Percentiles rank a stretch among this genome's conserved stretches.
Conservation (phyloP, 37 sponge, comb jelly and placozoan genomes). For the Beroe ovata region DNA sequence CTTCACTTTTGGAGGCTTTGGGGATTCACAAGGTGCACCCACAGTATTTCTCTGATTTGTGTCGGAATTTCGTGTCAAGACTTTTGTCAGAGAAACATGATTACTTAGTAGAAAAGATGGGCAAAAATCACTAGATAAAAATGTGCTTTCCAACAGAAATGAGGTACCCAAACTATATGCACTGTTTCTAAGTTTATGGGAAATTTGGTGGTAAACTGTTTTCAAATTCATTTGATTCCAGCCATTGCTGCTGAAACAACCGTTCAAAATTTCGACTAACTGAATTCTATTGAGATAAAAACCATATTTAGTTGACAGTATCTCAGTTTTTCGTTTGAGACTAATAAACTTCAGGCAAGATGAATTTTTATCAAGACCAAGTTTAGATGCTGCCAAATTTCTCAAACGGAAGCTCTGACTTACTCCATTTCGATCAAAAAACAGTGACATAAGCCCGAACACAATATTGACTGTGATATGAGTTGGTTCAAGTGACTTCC, state of each 20-base stretch:
- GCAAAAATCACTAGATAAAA: not conserved
- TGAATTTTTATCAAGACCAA: not conserved
- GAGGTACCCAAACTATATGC: not conserved
- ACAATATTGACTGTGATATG: not conserved
- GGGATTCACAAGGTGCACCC: not conserved
- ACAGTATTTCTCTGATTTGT: not conserved
- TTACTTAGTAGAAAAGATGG: no score
- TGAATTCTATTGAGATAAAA: not conserved
- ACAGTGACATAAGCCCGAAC: not conserved
- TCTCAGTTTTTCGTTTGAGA: not conserved
- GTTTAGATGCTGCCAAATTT: not conserved
- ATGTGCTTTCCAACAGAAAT: not conserved
- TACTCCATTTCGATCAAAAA: not conserved
- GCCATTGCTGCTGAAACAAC: not conserved
- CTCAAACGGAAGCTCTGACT: not conserved
- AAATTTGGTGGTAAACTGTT: not conserved
- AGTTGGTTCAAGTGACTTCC: not conserved
- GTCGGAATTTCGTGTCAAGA: no score
- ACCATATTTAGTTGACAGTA: not conserved
- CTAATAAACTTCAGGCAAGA: not conserved
- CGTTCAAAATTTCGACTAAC: not conserved
- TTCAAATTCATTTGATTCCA: not conserved
- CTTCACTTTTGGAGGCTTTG: not conserved
- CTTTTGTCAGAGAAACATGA: no score
- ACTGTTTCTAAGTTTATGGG: not conserved